Evolutionary conservation across 1,140 invertebrate species (phyloP).

Genomic region (Stegodyphus dumicola): DNA sequence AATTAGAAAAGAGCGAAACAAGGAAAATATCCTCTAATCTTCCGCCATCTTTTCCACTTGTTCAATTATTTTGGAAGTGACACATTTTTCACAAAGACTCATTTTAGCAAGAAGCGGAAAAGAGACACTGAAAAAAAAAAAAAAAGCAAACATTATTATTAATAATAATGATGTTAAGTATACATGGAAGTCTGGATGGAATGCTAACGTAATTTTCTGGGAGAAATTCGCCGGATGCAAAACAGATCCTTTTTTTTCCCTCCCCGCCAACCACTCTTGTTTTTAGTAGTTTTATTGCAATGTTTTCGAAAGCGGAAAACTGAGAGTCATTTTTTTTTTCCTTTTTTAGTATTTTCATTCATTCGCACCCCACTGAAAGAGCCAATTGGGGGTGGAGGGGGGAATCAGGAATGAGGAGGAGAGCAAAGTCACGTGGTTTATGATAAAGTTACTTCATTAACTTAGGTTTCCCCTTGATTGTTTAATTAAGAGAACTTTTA

Average conservation of each 20-base stretch:
- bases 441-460: constrained; percentile 57
- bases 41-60: background rate
- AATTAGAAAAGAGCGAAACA: background rate
- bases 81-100: constrained; percentile 36
- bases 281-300: constrained; percentile 21
- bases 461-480: constrained; percentile 52
- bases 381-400: background rate
- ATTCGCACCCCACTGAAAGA: constrained; percentile 16
- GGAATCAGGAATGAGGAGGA: background rate
- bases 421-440: background rate
- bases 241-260: constrained; percentile 38
- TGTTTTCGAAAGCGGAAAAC: constrained; percentile 43
- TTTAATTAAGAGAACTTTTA: constrained; percentile 59
- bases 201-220: background rate
- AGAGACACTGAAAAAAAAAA: background rate
- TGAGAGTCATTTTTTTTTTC: constrained; percentile 7
- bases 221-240: constrained; percentile 37
- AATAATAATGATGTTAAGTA: constrained; percentile 29
- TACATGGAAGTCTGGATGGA: background rate
- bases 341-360: background rate
- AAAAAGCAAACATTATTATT: constrained; percentile 25
- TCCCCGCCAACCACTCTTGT: background rate
- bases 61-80: constrained; percentile 37
- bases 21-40: background rate
- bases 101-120: background rate